phyloP scores from a whole-genome alignment of 2,888 invertebrate genomes.

The Epinotia brunnichana region DNA sequence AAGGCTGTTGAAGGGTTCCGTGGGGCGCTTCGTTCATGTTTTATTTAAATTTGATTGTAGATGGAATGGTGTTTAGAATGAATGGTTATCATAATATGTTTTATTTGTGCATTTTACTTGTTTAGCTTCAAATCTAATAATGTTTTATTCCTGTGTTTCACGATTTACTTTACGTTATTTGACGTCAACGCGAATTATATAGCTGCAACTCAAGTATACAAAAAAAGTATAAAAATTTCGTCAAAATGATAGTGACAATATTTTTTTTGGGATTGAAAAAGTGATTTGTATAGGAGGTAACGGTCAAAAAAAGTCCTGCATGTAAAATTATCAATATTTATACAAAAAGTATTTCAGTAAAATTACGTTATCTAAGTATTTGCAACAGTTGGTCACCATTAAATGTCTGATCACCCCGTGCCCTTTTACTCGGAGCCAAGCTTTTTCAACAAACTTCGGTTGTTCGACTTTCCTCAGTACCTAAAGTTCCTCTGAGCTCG shows the following conservation, averaged over 20 bases:
- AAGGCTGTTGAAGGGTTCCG: neutral
- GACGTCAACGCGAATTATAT: too few relatives aligned
- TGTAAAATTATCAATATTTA: too few relatives aligned
- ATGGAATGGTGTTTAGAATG: neutral
- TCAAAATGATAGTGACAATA: too few relatives aligned
- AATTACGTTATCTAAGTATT: neutral
- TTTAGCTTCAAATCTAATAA: too few relatives aligned
- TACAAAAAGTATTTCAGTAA: too few relatives aligned
- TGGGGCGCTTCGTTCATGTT: slow-evolving; percentile 5
- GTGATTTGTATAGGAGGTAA: neutral
- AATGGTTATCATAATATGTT: too few relatives aligned
- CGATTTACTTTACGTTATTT: too few relatives aligned
- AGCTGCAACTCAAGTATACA: too few relatives aligned
- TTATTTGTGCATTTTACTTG: too few relatives aligned
- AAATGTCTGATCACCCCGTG: slow-evolving; percentile 7
- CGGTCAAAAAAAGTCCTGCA: neutral
- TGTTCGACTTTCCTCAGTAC: slow-evolving; percentile 12
- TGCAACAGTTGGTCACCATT: slow-evolving; percentile 15
- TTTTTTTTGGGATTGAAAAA: too few relatives aligned
- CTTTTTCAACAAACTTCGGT: slow-evolving; percentile 14
- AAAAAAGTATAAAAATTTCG: too few relatives aligned
- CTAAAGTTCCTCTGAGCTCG: neutral
- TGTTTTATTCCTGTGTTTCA: too few relatives aligned
- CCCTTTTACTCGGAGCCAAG: neutral
- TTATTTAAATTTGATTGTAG: slow-evolving; percentile 19